Conservation (phyloP, 2,888 invertebrate genomes). For the Temnothorax unifasciatus region DNA sequence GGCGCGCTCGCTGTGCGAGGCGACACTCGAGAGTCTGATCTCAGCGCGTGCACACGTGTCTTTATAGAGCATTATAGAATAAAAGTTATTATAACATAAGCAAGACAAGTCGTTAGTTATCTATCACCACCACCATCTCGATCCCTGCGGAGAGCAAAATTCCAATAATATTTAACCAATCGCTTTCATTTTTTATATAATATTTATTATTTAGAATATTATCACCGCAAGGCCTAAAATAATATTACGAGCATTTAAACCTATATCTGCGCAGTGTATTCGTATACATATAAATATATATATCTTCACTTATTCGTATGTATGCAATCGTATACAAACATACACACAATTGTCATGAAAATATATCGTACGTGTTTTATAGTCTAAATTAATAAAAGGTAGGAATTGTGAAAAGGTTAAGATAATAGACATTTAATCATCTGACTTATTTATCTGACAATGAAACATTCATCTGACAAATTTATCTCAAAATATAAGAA, state of each 20-base stretch:
- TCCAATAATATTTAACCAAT: too few relatives aligned
- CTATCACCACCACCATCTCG: too few relatives aligned
- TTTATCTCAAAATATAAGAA: not conserved
- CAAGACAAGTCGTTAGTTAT: too few relatives aligned
- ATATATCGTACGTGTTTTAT: not conserved
- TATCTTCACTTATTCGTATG: not conserved
- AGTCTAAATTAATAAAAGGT: not conserved
- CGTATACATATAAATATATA: constrained; percentile 9
- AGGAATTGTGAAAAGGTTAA: not conserved
- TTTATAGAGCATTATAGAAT: too few relatives aligned
- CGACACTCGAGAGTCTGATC: too few relatives aligned
- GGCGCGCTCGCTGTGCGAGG: too few relatives aligned
- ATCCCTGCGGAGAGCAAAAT: too few relatives aligned
- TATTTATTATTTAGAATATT: constrained; percentile 17
- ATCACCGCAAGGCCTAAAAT: constrained; percentile 1
- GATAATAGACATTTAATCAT: not conserved
- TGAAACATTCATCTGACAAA: not conserved
- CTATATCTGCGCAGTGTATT: not conserved
- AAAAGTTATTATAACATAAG: too few relatives aligned
- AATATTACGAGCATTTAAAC: constrained; percentile 15
- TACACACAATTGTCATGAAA: not conserved
- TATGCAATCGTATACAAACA: not conserved
- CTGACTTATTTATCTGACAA: not conserved
- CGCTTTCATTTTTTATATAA: constrained; percentile 5
- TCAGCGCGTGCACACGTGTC: too few relatives aligned